phyloP scores from a whole-genome alignment of 2,797 vertebrate genomes.

The Micropoecilia bifurca region DNA sequence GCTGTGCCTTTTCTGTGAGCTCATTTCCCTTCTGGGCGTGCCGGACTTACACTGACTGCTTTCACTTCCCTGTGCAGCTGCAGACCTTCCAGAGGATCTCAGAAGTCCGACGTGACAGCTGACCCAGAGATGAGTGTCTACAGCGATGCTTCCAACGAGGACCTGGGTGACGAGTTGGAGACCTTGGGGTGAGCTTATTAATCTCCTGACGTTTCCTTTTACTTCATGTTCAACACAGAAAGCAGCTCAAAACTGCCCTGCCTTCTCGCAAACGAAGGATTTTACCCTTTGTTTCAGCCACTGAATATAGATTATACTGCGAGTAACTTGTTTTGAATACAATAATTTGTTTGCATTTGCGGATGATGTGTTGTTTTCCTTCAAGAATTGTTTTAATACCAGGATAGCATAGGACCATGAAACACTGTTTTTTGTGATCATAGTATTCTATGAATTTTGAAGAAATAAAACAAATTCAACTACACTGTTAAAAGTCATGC shows the following conservation, averaged over 20 bases:
- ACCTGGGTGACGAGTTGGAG: conserved; percentile 71
- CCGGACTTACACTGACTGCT: neutral
- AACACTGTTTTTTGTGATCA: neutral
- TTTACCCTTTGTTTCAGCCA: neutral
- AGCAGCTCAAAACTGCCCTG: neutral
- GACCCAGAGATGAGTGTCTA: conserved; percentile 66
- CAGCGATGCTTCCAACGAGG: conserved; percentile 52
- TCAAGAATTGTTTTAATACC: neutral
- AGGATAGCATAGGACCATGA: neutral
- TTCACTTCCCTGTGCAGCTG: conserved; percentile 39
- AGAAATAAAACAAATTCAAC: neutral
- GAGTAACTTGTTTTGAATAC: neutral
- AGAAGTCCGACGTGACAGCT: neutral
- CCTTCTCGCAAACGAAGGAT: neutral
- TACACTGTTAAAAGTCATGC: too few relatives aligned
- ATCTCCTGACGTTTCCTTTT: neutral
- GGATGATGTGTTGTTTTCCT: neutral
- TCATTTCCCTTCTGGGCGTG: conserved; percentile 46
- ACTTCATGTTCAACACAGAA: neutral
- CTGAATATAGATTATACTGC: neutral
- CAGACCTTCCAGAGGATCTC: neutral
- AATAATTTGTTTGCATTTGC: neutral
- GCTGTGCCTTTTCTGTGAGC: neutral
- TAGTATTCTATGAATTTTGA: neutral
- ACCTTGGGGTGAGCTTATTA: conserved; percentile 68